Conservation (phyloP, 2,797 vertebrate genomes). For the Percopsis omiscomaycus region DNA sequence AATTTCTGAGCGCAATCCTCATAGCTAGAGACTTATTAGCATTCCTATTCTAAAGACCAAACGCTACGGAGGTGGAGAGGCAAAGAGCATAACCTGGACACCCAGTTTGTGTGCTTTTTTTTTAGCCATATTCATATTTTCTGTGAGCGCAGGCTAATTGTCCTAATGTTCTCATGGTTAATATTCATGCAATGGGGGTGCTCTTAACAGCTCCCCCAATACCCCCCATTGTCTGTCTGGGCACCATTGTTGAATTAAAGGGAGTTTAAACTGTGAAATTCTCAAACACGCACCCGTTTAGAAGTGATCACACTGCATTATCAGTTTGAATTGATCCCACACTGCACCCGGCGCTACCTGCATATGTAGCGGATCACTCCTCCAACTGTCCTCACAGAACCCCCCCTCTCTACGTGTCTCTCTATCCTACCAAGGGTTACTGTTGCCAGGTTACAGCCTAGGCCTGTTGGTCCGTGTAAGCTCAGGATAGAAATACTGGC, state of each 20-base stretch:
- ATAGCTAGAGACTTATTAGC: slow-evolving; percentile 22
- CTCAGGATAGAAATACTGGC: slow-evolving; percentile 80
- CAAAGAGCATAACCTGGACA: slow-evolving; percentile 1
- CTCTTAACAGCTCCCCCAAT: slow-evolving; percentile 47
- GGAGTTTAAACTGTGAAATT: slow-evolving; percentile 49
- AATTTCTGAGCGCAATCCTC: background rate
- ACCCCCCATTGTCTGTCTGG: slow-evolving; percentile 53
- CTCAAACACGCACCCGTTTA: slow-evolving; percentile 25
- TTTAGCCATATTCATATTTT: slow-evolving; percentile 24
- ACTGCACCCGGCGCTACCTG: slow-evolving; percentile 47
- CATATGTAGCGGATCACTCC: slow-evolving; percentile 50
- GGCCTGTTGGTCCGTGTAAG: slow-evolving; percentile 80
- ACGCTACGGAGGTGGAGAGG: slow-evolving; percentile 1
- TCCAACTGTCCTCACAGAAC: slow-evolving; percentile 78
- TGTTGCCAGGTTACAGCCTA: slow-evolving; percentile 84
- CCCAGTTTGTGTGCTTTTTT: background rate
- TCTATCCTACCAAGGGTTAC: slow-evolving; percentile 82
- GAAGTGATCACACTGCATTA: slow-evolving; percentile 45
- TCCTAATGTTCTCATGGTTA: slow-evolving; percentile 58
- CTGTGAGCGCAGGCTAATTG: slow-evolving; percentile 47
- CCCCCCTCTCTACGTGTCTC: slow-evolving; percentile 37
- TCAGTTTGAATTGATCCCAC: slow-evolving; percentile 31
- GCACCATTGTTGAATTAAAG: slow-evolving; percentile 60
- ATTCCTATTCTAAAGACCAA: slow-evolving; percentile 19
- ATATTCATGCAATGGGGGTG: slow-evolving; percentile 56